Evolutionary conservation across 2,113 vertebrate genomes (phyloP), one percentile per base, ranked within the genome.

Genomic region (Semicossyphus pulcher): DNA sequence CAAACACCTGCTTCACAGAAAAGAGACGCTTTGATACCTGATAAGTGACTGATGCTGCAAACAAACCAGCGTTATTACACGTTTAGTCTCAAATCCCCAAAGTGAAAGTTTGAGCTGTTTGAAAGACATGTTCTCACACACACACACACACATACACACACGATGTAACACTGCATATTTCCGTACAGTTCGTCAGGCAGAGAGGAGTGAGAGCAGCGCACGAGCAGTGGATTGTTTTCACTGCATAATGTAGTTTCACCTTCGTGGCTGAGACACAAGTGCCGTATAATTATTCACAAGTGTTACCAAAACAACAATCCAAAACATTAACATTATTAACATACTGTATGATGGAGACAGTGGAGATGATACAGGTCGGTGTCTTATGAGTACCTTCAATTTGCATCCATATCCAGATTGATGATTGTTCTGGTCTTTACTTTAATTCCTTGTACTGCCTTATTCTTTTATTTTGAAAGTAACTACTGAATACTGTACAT

Each of bases 191-290:
- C 36, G 70, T 36, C 39, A 59, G 57, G 61, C 41, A 45, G 31
- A 32, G 21, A 62, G 29, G 29, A 61, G 53, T 70, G 67, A 60
- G 36, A 65, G 26, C 63, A 61, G n/a, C 71, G 85, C 64, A 74
- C 9, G 56, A 67, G 61, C 57, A 58, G 70, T 53, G 45, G 59
- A 76, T 88, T 85, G 71, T 85, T 86, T 86, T 80, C 83, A 70
- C 85, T 81, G 81, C 82, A 87, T 86, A 86, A 89, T 78, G 62
- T 71, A 12, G 53, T 81, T 83, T 70, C 89, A 84, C 76, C 78
- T 83, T 47, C 1, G 4, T 21, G 37, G 37, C 49, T 65, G 66
- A 37, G 73, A 51, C 20, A 25, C 37, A 73, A 25, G 42, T 80
- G 26, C 69, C 14, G 29, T 25, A 12, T 37, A 73, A 51, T 80